phyloP scores from a whole-genome alignment of 2,797 vertebrate species.

The Delichon dasypus region DNA sequence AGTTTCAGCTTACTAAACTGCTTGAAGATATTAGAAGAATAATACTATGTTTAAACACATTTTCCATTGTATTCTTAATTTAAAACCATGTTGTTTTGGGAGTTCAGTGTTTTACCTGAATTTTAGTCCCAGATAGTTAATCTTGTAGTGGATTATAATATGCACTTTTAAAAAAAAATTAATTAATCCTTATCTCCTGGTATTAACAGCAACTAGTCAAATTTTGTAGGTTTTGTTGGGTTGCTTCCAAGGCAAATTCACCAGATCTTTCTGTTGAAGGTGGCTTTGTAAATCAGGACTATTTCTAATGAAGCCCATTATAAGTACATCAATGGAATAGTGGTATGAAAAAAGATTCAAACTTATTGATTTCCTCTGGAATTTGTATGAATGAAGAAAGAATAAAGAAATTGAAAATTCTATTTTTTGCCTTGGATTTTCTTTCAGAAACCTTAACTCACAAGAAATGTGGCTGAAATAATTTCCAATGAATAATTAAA shows the following conservation, averaged over 20 bases:
- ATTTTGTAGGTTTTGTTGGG: background rate
- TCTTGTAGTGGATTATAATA: background rate
- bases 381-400: background rate
- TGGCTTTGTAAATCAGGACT: background rate
- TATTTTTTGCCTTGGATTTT: background rate
- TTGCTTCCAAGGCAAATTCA: conserved; percentile 22
- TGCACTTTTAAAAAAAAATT: background rate
- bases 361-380: background rate
- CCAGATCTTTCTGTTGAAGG: background rate
- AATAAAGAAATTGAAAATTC: background rate
- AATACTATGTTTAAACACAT: background rate
- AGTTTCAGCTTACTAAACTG: background rate
- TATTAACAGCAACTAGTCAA: background rate
- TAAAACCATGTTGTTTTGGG: background rate
- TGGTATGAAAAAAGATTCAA: background rate
- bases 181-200: background rate
- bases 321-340: background rate
- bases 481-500: background rate
- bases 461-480: background rate
- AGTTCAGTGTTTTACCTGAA: background rate
- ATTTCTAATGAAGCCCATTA: background rate
- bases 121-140: background rate
- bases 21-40: background rate
- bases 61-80: background rate
- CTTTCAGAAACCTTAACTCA: background rate